Evolutionary conservation across 2,888 invertebrate genomes (phyloP).

Genomic region (Dicyrtoma fusca): DNA sequence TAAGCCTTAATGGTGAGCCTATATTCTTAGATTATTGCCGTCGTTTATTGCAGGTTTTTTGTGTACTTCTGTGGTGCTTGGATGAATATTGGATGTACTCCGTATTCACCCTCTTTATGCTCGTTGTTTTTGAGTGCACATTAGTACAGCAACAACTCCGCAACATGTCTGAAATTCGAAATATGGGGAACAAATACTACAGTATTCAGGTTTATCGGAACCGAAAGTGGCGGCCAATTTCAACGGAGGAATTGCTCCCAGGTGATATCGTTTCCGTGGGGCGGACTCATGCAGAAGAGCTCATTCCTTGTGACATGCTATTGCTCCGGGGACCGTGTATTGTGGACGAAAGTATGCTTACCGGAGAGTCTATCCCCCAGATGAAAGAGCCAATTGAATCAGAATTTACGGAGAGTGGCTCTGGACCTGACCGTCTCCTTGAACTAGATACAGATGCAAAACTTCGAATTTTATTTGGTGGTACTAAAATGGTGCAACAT

Average conservation of each 20-base stretch:
- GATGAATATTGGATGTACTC: constrained; percentile 99
- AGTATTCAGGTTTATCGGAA: constrained; percentile 86
- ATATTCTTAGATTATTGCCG: no score
- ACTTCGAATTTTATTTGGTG: constrained; percentile 91
- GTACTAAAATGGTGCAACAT: constrained; percentile 96
- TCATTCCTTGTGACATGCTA: constrained; percentile 95
- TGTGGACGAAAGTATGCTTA: constrained; percentile 98
- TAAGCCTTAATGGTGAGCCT: no score
- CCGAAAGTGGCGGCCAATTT: constrained; percentile 83
- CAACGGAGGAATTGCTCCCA: constrained; percentile 86
- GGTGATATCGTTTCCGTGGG: constrained; percentile 96
- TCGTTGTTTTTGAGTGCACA: constrained; percentile 95
- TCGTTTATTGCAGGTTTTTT: constrained; percentile 99
- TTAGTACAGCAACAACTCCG: constrained; percentile 95
- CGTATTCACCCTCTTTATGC: constrained; percentile 92
- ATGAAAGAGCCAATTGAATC: constrained; percentile 97
- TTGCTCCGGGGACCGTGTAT: constrained; percentile 94
- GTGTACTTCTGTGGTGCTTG: constrained; percentile 97
- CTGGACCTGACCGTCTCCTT: constrained; percentile 64
- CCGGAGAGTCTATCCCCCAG: constrained; percentile 98
- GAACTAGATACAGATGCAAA: constrained; percentile 88
- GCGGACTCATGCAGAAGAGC: constrained; percentile 82
- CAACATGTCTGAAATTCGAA: constrained; percentile 98
- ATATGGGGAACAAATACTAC: constrained; percentile 99
- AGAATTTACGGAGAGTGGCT: constrained; percentile 61